Evolutionary conservation across 92 coral and sea anemone species (phyloP), one percentile per base, ranked within the genome.

Genomic region (Meandrina meandrites): DNA sequence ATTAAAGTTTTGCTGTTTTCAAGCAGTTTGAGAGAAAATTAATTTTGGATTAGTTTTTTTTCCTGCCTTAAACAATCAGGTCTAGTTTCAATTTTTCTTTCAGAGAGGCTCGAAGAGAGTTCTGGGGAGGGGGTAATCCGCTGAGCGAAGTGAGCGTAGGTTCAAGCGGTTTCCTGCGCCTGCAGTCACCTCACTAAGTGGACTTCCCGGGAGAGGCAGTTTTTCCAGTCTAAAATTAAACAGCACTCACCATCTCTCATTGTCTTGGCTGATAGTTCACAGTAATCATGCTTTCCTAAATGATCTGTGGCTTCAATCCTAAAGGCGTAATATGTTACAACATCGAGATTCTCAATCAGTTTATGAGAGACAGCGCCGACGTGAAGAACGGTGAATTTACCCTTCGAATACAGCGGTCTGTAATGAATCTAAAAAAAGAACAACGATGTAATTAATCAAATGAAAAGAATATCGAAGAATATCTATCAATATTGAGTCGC

Each of bases 371-470:
- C 22, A 0, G 50, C 53, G 17, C 88, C 82, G 37, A 27, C 88
- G 0, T 45, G 82, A 21, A 36, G 82, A 42, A 76, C 31, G 5
- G 24, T 76, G 76, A 85, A 76, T 19, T 76, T 62, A 16, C 69
- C 75, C 18, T 57, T 58, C 13, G 78, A 78, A 66, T 87, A 88
- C 76, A 91, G 42, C 4, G 93, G 89, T 51, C 89, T 82, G 86
- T 82, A 87, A 24, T 83, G 51, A 37, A 87, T 78, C 93, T 91
- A 69, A 27, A 35, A 40, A 40, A 45, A 19, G 30, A 67, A 30
- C 62, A 27, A 12, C 15, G 31, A 51, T 21, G 9, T 32, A 72
- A 32, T 34, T 48, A 76, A 19, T 1, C 24, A 9, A 76, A 11
- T 45, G 19, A 51, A 22, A 77, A 40, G 7, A 1, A 24, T 19